Evolutionary conservation across 2,113 vertebrate genomes (phyloP), one percentile per base, ranked within the genome.

Genomic region (Scatophagus argus): DNA sequence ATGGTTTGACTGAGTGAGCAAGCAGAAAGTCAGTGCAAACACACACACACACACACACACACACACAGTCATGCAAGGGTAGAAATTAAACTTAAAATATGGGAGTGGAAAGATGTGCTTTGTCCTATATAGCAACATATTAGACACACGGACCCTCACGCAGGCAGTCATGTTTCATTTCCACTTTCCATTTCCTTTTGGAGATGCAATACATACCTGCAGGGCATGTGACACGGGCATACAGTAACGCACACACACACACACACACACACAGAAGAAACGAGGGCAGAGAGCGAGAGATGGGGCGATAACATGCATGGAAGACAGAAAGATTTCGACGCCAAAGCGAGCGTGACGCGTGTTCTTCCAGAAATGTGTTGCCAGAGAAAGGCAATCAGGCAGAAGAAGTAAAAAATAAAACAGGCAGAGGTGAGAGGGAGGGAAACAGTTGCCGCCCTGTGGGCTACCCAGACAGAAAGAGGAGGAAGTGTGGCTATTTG

Each of bases 161-260:
- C 74, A 54, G 9, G 47, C 27, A 63, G 79, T 77, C 71, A 34
- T 69, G 54, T 80, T 83, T 88, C 43, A 80, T 87, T 86, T 77
- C 77, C 74, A 21, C 38, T 41, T 78, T 88, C 84, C 84, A 82
- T 87, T 92, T 88, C 83, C 85, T 75, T 68, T 79, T 9, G 5
- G 29, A 23, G 34, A 39, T 9, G 36, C 38, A 41, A 71, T 82
- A 72, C 85, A 71, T 73, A 80, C 74, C 79, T 83, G 65, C 47
- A 16, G 52, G 63, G 83, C 62, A 41, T 63, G 70, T 51, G 71
- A 85, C 56, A 52, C n/a, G 25, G 13, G 21, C 25, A 51, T 69
- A 49, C 47, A 49, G 58, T 31, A 55, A 46, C 44, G 36, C 47
- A 49, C 59, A 36, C 43, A 21, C 59, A 36, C n/a, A 17, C 29